Conservation (phyloP, 2,888 invertebrate genomes). For the Oxystoma pomonae region DNA sequence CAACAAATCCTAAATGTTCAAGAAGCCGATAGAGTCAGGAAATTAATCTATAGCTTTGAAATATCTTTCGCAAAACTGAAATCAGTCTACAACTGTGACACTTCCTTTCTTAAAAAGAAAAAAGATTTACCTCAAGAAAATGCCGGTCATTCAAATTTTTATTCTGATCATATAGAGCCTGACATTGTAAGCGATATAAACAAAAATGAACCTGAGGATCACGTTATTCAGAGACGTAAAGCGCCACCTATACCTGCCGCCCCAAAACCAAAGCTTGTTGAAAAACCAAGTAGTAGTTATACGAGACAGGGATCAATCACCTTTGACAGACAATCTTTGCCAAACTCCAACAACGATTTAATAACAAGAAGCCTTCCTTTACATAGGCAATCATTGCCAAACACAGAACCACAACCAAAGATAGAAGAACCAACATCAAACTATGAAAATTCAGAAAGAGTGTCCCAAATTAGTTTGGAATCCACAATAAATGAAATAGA, state of each 20-base stretch:
- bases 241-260: neutral
- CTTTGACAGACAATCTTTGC: neutral
- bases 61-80: slow-evolving; percentile 20
- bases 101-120: slow-evolving; percentile 6
- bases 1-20: slow-evolving; percentile 4
- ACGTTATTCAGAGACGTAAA: neutral
- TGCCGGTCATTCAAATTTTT: slow-evolving; percentile 1
- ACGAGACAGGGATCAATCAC: neutral
- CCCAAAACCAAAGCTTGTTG: neutral
- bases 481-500: slow-evolving; percentile 10
- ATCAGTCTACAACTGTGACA: slow-evolving; percentile 14
- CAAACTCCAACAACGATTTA: neutral
- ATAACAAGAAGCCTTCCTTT: neutral
- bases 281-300: neutral
- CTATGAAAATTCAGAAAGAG: neutral
- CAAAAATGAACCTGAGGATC: neutral
- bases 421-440: neutral
- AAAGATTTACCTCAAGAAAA: neutral
- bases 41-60: slow-evolving; percentile 18
- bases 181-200: slow-evolving; percentile 15
- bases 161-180: slow-evolving; percentile 8
- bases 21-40: slow-evolving; percentile 11
- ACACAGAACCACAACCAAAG: neutral
- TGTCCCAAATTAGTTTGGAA: neutral
- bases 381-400: neutral